Base-by-base conservation (phyloP, 2,797 vertebrate genomes). In the Sebastes flavidus region DNA sequence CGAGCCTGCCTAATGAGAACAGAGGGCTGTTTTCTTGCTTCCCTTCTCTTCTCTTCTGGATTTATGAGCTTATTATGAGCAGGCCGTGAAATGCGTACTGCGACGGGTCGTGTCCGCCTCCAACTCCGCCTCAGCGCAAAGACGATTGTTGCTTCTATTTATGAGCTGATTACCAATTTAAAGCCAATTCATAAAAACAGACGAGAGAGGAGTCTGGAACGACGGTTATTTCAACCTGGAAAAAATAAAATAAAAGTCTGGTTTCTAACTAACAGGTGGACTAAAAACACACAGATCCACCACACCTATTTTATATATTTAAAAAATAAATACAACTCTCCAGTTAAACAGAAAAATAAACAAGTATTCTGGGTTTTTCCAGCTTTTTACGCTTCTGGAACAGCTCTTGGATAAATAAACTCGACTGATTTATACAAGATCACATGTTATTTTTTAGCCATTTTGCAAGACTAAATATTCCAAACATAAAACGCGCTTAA, bases 41-140 rank as follows among this genome's bases (percentile, higher is more conserved):
- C 80, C 80, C 59, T 55, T 29, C 85, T 71, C 59, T 55, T 27
- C 85, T 71, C 79, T 55, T 54, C 71, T 52, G 87, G 88, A 94
- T 93, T 90, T 94, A 94, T 89, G 91, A 79, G 65, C 75, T 91
- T 91, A 93, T 94, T 94, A 94, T 83, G 83, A 89, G 79, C 83
- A 77, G 84, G 77, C 87, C 86, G 88, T 86, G 87, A 92, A 91
- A 84, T 82, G 42, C 77, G 61, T 81, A 69, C 82, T 65, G 80
- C 16, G 75, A 84, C 78, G 55, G 77, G 81, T 8, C 78, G 72
- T 55, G 81, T 88, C 77, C 85, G 80, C 81, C 82, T 81, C 49
- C 76, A 36, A 72, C 75, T 74, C 29, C 4, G 82, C 87, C 32
- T 84, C 77, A 78, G 82, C 83, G 67, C 75, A 67, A 59, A 65